Percentiles rank a stretch among this genome's conserved stretches.
These are phyloP conservation scores for Ophion ventricosus DNA, from an alignment of 2,888 invertebrate species.

Conservation along the genomic window DNA sequence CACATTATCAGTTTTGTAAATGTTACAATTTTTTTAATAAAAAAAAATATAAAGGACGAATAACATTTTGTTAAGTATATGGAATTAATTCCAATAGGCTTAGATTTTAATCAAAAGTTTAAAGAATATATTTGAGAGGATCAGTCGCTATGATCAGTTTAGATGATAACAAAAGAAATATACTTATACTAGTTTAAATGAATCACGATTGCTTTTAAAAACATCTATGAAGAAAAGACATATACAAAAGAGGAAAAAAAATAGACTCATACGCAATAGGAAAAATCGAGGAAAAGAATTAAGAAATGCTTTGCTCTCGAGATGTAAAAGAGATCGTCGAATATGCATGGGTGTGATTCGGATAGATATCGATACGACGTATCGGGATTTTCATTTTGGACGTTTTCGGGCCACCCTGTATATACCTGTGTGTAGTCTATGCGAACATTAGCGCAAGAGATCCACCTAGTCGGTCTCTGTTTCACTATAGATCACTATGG, in stretches of 20 bases:
- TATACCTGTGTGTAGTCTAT: constrained; percentile 41
- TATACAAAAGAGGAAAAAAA: not conserved
- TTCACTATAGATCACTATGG: constrained; percentile 51
- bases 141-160: not conserved
- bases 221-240: not conserved
- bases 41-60: too few species aligned
- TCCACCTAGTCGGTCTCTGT: constrained; percentile 43
- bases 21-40: too few species aligned
- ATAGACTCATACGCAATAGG: not conserved
- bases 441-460: constrained; percentile 44
- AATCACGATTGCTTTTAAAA: not conserved
- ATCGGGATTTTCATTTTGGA: not conserved
- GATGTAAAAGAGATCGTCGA: not conserved
- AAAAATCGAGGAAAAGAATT: not conserved
- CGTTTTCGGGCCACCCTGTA: not conserved
- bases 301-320: not conserved
- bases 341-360: not conserved
- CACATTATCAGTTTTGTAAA: too few species aligned
- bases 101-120: not conserved
- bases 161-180: not conserved
- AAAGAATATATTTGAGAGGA: not conserved
- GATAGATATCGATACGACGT: not conserved
- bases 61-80: too few species aligned
- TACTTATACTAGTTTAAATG: too few species aligned
- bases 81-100: too few species aligned